Evolutionary conservation across 2,797 vertebrate species (phyloP), one percentile per base, ranked within the genome.

Genomic region (Argya squamiceps): DNA sequence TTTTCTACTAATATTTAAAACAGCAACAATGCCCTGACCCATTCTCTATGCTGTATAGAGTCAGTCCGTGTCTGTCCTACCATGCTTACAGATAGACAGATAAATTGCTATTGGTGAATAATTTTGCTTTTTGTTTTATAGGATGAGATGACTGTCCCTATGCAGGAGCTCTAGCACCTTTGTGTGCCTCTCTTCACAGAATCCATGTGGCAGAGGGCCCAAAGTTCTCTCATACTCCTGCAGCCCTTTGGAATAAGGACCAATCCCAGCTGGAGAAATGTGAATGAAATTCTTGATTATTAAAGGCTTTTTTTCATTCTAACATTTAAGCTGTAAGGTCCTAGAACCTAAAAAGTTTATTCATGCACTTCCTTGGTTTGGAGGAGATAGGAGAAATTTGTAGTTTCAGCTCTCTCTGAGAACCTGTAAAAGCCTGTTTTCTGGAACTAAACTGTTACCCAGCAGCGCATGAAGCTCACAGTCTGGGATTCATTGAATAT

Each of bases 341-440:
- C 70, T 81, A 67, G 77, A 75, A 43, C 10, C 17, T 39, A 13
- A 71, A 59, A 30, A 27, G 17, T 64, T 75, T 64, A 41, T 69
- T 52, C 12, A 13, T 19, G 41, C 1, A 8, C 12, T 64, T 63
- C 26, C 34, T 63, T 89, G n/a, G n/a, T 55, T 67, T 55, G 15
- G 53, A 78, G 20, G 17, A 59, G 14, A 50, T 1, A 39, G 5
- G 5, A 70, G 23, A 50, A 62, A 83, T 29, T 3, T 0, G 0
- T 21, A 2, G 6, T 75, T 86, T 81, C 58, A 41, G 11, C 26
- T 63, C 0, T 56, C 43, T 36, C 55, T 62, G 55, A 80, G 39
- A 13, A 18, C 12, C 16, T 65, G 15, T 34, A 80, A 32, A 49
- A 44, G 14, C 3, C 23, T 43, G 10, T 50, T 78, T 73, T 65